Evolutionary conservation across 2,113 vertebrate genomes (phyloP), one percentile per base, ranked within the genome.

Genomic region (Engraulis encrasicolus): DNA sequence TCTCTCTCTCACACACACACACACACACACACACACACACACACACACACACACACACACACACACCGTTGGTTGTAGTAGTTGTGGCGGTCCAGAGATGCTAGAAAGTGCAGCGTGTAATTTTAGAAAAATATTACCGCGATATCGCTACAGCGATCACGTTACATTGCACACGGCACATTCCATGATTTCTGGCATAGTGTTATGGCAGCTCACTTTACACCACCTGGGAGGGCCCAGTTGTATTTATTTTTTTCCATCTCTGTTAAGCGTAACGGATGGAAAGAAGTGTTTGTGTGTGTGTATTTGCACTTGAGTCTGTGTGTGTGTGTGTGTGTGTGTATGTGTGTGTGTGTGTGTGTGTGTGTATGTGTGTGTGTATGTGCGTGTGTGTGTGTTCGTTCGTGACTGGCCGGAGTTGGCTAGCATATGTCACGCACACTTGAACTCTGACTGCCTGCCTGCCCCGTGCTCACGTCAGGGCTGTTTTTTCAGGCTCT

Each of bases 71-170:
- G n/a, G n/a, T n/a, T n/a, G n/a, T n/a, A n/a, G n/a, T n/a, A n/a
- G n/a, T n/a, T n/a, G n/a, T n/a, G n/a, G 34, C 15, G 31, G 27
- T n/a, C n/a, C n/a, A 12, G 58, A 27, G 66, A 74, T 1, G 27
- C 27, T 14, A 14, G 66, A 74, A 6, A 27, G 12, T 31, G 9
- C 12, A 19, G 27, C 27, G 31, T 27, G 31, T 74, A 74, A 74
- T 74, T 74, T 74, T 36, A 74, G 66, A 74, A 74, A n/a, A 45
- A 36, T 74, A 74, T 74, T 74, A 74, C 66, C 31, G 66, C 34
- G 66, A 74, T 74, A 66, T 34, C 4, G 27, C 66, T 0, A 31
- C 40, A 45, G 40, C 40, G 40, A 23, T 74, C 66, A 11, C 6
- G 12, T 74, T 74, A 74, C 66, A 74, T 1, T 27, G 15, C 66